phyloP scores from a whole-genome alignment of 2,113 vertebrate genomes.

The Eretmochelys imbricata region DNA sequence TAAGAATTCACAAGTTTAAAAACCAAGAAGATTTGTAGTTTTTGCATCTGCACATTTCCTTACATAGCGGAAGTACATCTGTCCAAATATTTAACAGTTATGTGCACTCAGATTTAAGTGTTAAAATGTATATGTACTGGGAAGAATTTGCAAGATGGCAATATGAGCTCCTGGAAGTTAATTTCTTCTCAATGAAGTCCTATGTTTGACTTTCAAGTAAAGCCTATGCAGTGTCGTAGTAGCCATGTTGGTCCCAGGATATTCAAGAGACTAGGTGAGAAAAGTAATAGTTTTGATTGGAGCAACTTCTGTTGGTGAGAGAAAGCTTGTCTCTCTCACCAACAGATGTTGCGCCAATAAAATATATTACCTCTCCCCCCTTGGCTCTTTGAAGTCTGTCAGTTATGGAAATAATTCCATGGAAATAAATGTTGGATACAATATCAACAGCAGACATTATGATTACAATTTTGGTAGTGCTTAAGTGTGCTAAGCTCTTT shows the following conservation, averaged over 20 bases:
- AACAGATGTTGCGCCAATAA: not conserved
- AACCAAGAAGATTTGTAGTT: not conserved
- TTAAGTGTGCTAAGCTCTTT: not conserved
- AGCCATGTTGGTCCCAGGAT: not conserved
- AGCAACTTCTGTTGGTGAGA: not conserved
- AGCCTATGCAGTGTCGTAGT: not conserved
- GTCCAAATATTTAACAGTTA: not conserved
- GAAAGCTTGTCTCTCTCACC: not conserved
- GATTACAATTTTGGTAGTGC: not conserved
- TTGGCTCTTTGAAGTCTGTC: not conserved
- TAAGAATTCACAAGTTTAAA: not conserved
- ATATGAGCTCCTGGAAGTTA: not conserved
- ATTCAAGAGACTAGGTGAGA: not conserved
- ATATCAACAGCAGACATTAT: not conserved
- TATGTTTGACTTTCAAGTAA: not conserved
- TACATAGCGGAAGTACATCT: not conserved
- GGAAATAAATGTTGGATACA: not conserved
- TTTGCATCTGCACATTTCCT: not conserved
- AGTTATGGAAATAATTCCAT: not conserved
- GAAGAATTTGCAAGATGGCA: not conserved
- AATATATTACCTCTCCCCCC: not conserved
- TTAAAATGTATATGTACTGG: not conserved
- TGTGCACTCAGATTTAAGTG: accelerated
- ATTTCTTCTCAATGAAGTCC: not conserved
- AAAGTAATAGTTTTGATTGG: not conserved